These are phyloP conservation scores for Styela clava DNA, from an alignment of 23 tunicate genomes.

Conservation along the genomic window DNA sequence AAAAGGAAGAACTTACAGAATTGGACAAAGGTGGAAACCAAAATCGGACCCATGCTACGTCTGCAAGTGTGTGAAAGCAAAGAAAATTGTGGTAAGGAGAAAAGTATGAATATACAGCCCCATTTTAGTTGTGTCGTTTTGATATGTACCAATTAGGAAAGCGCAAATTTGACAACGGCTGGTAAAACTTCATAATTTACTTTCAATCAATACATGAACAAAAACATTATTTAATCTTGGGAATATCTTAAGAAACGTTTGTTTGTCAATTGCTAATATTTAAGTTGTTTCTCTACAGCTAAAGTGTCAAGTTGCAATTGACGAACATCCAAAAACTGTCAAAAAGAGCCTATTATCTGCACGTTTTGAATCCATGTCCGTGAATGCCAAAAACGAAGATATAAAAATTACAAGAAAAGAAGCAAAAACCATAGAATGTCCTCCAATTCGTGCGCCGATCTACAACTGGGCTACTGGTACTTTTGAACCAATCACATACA, in stretches of 20 bases:
- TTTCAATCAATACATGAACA: too few species aligned
- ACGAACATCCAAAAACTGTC: not conserved
- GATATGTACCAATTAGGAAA: too few species aligned
- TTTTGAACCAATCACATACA: conserved; percentile 9
- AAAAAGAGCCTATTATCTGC: not conserved
- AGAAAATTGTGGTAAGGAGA: conserved; percentile 8
- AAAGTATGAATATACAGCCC: too few species aligned
- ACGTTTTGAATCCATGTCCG: not conserved
- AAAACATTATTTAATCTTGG: too few species aligned
- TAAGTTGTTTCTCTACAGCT: too few species aligned
- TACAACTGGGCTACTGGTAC: conserved; percentile 20
- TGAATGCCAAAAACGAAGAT: not conserved
- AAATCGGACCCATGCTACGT: not conserved
- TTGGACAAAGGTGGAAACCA: conserved; percentile 24
- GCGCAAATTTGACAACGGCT: too few species aligned
- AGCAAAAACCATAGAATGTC: conserved; percentile 11
- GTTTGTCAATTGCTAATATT: too few species aligned
- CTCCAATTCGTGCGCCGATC: not conserved
- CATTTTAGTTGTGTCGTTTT: too few species aligned
- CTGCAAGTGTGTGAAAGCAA: conserved; percentile 2
- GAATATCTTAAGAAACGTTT: too few species aligned
- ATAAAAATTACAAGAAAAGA: conserved; percentile 2
- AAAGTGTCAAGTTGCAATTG: conserved; percentile 13
- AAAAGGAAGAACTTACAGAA: not conserved
- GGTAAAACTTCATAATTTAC: too few species aligned